These are phyloP conservation scores for Podarcis muralis DNA, from an alignment of 2,113 vertebrate genomes.

Conservation along the genomic window DNA sequence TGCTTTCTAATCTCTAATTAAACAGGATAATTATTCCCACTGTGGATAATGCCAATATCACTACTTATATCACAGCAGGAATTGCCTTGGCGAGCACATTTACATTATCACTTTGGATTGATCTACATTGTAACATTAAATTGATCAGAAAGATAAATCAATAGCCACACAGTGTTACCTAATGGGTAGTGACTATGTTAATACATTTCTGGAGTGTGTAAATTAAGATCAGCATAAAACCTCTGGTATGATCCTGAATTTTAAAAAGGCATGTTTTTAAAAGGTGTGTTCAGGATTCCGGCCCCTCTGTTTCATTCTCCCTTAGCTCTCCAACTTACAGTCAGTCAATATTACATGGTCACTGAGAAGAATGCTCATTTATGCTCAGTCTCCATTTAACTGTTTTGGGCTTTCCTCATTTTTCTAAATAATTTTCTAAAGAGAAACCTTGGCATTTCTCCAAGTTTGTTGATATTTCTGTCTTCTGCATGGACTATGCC, in stretches of 20 bases:
- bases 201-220: constrained; percentile 43
- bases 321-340: too few species aligned
- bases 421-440: too few species aligned
- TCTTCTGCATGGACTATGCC: too few species aligned
- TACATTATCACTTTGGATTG: constrained; percentile 70
- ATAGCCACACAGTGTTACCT: constrained; percentile 38
- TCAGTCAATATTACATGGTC: too few species aligned
- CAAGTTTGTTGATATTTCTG: too few species aligned
- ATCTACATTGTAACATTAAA: constrained; percentile 65
- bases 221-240: constrained; percentile 24
- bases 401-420: too few species aligned
- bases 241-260: neutral
- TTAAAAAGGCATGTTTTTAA: too few species aligned
- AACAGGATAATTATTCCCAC: constrained; percentile 72
- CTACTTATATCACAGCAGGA: constrained; percentile 75
- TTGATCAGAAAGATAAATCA: constrained; percentile 52
- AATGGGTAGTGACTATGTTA: constrained; percentile 21
- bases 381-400: too few species aligned
- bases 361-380: too few species aligned
- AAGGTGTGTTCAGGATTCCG: too few species aligned
- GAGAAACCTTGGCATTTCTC: too few species aligned
- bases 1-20: constrained; percentile 78
- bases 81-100: constrained; percentile 69
- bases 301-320: too few species aligned
- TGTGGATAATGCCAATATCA: constrained; percentile 65